phyloP scores from a whole-genome alignment of 2,888 invertebrate genomes.

The Diplolepis rosae region DNA sequence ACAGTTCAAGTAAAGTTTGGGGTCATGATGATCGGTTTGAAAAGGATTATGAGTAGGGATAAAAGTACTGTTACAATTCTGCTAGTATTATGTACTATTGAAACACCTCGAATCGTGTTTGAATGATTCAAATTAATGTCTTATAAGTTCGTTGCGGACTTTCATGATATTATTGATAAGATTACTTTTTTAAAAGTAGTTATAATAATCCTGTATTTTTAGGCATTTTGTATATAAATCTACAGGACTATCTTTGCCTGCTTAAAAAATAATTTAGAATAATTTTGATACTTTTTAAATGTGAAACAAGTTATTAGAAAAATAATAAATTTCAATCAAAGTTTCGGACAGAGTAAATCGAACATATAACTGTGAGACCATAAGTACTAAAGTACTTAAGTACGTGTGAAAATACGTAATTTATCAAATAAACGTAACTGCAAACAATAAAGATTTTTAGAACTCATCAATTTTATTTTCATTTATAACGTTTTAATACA shows the following conservation, averaged over 20 bases:
- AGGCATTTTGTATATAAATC: not conserved
- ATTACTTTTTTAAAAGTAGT: not conserved
- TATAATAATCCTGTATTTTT: not conserved
- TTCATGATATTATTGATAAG: not conserved
- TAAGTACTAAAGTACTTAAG: no score
- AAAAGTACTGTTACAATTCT: not conserved
- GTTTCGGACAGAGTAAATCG: no score
- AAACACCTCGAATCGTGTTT: no score
- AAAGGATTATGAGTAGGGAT: slow-evolving; percentile 53
- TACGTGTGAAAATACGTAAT: no score
- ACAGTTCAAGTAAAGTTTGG: slow-evolving; percentile 55
- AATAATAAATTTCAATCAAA: not conserved
- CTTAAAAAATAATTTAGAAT: not conserved
- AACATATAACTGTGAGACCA: no score
- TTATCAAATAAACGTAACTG: no score
- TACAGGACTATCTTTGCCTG: not conserved
- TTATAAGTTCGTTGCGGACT: not conserved
- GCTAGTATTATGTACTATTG: not conserved
- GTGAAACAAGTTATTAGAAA: not conserved
- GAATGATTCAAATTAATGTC: no score
- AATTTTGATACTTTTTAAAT: not conserved
- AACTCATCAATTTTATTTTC: not conserved
- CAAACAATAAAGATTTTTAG: no score
- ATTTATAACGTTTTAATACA: not conserved
- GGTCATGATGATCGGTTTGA: slow-evolving; percentile 62